phyloP scores from a whole-genome alignment of 2,888 invertebrate species.

The Tetranychus piercei region DNA sequence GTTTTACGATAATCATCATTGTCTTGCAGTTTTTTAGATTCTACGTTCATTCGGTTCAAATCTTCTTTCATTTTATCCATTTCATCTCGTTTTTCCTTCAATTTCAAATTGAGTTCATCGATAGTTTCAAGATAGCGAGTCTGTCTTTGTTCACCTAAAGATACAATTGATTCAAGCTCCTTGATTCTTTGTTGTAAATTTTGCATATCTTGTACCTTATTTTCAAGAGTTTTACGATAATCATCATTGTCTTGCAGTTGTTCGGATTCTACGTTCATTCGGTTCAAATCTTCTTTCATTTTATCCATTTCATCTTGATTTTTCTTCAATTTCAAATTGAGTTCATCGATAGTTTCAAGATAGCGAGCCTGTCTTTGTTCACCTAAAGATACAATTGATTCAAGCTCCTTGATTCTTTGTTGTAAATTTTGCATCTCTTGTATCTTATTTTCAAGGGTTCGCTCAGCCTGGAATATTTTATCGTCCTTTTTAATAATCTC shows the following conservation, averaged over 20 bases:
- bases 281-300: constrained; percentile 15
- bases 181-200: constrained; percentile 23
- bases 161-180: constrained; percentile 23
- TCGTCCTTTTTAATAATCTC: constrained; percentile 25
- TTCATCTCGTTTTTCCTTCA: constrained; percentile 13
- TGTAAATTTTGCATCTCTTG: constrained; percentile 23
- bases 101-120: constrained; percentile 21
- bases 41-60: not conserved
- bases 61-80: constrained; percentile 17
- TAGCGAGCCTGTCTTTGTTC: constrained; percentile 16
- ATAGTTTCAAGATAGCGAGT: constrained; percentile 18
- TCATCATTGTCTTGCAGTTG: constrained; percentile 15
- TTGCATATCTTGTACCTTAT: constrained; percentile 23
- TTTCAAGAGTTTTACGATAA: constrained; percentile 25
- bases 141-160: constrained; percentile 13
- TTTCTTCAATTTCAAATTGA: constrained; percentile 19
- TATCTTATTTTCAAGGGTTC: constrained; percentile 24
- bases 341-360: constrained; percentile 20
- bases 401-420: constrained; percentile 23
- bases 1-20: too few species aligned
- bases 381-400: constrained; percentile 14
- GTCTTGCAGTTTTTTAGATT: constrained; percentile 9
- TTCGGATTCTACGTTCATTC: not conserved
- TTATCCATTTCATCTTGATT: constrained; percentile 12
- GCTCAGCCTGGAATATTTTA: constrained; percentile 23